Evolutionary conservation across 2,888 invertebrate genomes (phyloP).

Genomic region (Drosophila paramelanica): DNA sequence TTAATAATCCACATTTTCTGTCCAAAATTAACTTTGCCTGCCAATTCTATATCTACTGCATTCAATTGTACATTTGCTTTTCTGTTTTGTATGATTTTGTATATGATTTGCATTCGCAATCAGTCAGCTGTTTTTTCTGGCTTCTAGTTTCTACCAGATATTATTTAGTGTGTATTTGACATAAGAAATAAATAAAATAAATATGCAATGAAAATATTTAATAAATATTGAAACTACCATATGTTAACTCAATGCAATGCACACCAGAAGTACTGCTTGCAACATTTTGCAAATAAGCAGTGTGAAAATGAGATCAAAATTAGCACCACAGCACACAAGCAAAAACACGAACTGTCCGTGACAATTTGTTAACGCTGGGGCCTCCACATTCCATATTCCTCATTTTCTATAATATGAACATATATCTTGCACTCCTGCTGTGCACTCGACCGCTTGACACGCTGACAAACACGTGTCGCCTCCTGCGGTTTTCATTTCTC

Average conservation of each 20-base stretch:
- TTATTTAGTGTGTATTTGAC: neutral
- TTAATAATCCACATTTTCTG: too few species aligned
- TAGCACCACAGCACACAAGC: slow-evolving; percentile 6
- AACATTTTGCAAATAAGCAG: neutral
- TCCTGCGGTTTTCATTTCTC: slow-evolving; percentile 25
- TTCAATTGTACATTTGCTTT: slow-evolving; percentile 1
- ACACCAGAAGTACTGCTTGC: neutral
- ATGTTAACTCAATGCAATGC: neutral
- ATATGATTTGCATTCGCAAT: slow-evolving; percentile 14
- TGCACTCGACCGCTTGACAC: slow-evolving; percentile 50
- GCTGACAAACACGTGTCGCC: slow-evolving; percentile 53
- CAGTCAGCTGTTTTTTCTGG: slow-evolving; percentile 5
- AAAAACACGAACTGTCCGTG: slow-evolving; percentile 20
- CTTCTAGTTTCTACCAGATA: neutral
- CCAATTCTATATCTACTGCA: too few species aligned
- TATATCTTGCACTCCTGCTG: slow-evolving; percentile 35
- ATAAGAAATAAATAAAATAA: neutral
- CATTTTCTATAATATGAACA: slow-evolving; percentile 13
- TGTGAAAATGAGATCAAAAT: neutral
- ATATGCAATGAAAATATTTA: neutral
- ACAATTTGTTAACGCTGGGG: slow-evolving; percentile 53
- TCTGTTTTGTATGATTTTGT: slow-evolving; percentile 5
- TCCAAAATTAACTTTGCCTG: too few species aligned
- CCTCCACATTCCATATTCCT: neutral
- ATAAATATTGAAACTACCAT: slow-evolving; percentile 1